phyloP scores from a whole-genome alignment of 1,140 invertebrate species.

The Nilaparvata lugens region DNA sequence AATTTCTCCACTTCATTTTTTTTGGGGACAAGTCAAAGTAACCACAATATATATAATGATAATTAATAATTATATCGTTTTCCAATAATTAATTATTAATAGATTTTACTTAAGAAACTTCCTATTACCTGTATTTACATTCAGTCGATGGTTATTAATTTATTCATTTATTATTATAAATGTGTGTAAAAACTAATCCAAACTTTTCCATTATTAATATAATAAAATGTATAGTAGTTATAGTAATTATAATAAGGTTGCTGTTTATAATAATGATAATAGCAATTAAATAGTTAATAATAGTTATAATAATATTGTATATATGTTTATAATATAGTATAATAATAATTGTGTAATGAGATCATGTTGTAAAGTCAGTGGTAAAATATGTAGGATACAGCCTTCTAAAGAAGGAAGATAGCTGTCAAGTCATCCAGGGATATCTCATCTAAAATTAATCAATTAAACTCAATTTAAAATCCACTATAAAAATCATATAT shows the following conservation, averaged over 20 bases:
- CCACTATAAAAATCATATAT: too few species aligned
- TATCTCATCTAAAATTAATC: too few species aligned
- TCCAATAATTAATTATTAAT: slow-evolving; percentile 13
- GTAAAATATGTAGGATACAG: too few species aligned
- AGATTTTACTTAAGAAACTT: slow-evolving; percentile 27
- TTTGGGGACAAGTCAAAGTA: slow-evolving; percentile 29
- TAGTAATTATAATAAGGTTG: slow-evolving; percentile 14
- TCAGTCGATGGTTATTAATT: slow-evolving; percentile 27
- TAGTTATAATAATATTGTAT: slow-evolving; percentile 18
- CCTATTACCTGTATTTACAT: slow-evolving; percentile 32
- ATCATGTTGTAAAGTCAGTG: too few species aligned
- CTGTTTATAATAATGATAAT: slow-evolving; percentile 15
- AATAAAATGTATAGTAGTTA: slow-evolving; percentile 11
- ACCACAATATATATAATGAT: slow-evolving; percentile 24
- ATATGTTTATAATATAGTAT: slow-evolving; percentile 15
- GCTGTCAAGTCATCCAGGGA: too few species aligned
- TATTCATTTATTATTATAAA: slow-evolving; percentile 15
- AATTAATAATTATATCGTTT: slow-evolving; percentile 19
- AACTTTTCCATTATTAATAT: slow-evolving; percentile 15
- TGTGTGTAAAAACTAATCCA: slow-evolving; percentile 15
- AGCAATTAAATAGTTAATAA: slow-evolving; percentile 14
- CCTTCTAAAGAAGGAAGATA: too few species aligned
- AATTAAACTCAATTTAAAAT: too few species aligned
- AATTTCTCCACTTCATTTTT: slow-evolving; percentile 19
- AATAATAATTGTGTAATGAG: too few species aligned